A percentile compares a stretch with the other conserved stretches of the same genome.
These are phyloP conservation scores for Mirounga angustirostris DNA, from an alignment of 2,113 vertebrate species.

Conservation along the genomic window DNA sequence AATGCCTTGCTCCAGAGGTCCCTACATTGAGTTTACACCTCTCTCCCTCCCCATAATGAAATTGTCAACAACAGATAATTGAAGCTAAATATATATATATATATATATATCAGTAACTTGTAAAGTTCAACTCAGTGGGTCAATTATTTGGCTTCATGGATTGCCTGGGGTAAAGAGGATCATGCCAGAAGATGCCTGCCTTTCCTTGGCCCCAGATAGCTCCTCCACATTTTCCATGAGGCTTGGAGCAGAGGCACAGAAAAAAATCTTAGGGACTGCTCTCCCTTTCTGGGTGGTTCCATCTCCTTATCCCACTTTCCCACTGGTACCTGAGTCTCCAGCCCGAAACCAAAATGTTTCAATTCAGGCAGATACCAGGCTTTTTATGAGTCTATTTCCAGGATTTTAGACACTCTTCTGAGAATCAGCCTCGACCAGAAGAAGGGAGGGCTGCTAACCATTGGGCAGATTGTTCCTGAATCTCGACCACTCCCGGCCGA, in stretches of 20 bases:
- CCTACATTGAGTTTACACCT: slow-evolving; percentile 68
- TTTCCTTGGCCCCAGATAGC: background rate
- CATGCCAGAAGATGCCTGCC: background rate
- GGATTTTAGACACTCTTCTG: background rate
- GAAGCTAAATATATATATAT: background rate
- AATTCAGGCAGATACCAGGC: background rate
- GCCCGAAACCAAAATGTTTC: background rate
- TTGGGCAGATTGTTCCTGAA: background rate
- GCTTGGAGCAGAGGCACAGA: background rate
- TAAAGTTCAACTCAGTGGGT: slow-evolving; percentile 57
- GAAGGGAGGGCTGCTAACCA: background rate
- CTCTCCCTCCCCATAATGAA: slow-evolving; percentile 65
- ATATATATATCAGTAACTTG: slow-evolving; percentile 62
- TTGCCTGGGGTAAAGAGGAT: slow-evolving; percentile 35
- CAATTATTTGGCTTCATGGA: slow-evolving; percentile 54
- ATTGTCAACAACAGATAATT: slow-evolving; percentile 74
- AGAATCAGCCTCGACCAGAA: background rate
- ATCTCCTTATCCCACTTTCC: background rate
- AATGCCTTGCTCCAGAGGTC: slow-evolving; percentile 69
- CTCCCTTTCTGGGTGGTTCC: background rate
- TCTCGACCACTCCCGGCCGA: background rate
- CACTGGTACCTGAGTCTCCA: background rate
- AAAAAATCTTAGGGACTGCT: background rate
- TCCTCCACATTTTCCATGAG: background rate
- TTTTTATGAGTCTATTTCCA: background rate